Evolutionary conservation across 2,113 vertebrate species (phyloP).

Genomic region (Macheiramphus alcinus): DNA sequence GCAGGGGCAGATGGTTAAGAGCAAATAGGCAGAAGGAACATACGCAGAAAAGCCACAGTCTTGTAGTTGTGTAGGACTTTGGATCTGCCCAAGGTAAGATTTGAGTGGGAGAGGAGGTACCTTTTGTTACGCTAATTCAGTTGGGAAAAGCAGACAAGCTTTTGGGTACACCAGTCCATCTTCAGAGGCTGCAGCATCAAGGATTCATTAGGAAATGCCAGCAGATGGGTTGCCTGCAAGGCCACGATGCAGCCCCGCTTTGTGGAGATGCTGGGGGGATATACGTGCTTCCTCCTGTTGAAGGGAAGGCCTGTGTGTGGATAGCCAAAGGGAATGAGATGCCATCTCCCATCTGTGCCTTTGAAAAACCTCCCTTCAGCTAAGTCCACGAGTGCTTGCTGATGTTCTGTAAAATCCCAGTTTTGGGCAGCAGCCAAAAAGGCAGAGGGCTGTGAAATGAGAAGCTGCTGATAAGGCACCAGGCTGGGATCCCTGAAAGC

Average conservation of each 20-base stretch:
- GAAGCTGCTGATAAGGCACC: not conserved
- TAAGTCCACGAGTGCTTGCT: not conserved
- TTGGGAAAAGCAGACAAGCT: not conserved
- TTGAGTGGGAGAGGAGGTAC: not conserved
- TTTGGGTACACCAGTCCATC: not conserved
- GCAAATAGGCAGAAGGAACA: not conserved
- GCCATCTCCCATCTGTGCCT: not conserved
- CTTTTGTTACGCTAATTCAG: not conserved
- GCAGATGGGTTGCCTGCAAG: not conserved
- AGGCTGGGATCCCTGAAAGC: not conserved
- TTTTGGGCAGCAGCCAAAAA: not conserved
- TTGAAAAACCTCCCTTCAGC: not conserved
- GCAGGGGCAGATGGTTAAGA: not conserved
- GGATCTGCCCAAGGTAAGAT: not conserved
- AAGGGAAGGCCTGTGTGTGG: not conserved
- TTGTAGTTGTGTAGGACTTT: not conserved
- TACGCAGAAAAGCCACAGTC: not conserved
- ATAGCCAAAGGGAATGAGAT: not conserved
- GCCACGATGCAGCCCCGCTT: not conserved
- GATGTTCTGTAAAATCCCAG: not conserved
- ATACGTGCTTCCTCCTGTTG: accelerated
- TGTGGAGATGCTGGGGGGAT: not conserved
- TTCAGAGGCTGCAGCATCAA: not conserved
- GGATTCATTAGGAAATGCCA: not conserved
- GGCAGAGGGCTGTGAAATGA: not conserved